A percentile compares a stretch with the other conserved stretches of the same genome.
phyloP scores from a whole-genome alignment of 2,113 vertebrate species.

The Himantopus leucocephalus region DNA sequence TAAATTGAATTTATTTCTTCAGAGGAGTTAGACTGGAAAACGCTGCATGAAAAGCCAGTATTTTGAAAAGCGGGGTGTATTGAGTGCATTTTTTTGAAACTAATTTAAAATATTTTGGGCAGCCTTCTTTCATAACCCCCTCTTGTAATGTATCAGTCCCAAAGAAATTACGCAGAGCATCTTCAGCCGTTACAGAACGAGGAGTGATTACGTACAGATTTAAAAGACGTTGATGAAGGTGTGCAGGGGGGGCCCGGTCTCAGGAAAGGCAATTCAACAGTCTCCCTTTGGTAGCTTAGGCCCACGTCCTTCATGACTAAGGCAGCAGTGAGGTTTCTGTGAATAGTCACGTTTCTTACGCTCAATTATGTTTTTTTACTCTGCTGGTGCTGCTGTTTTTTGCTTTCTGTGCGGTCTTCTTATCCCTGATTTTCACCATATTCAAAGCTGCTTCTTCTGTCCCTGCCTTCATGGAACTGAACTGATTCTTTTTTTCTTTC shows the following conservation, averaged over 20 bases:
- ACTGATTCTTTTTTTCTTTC: not conserved
- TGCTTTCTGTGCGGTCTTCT: not conserved
- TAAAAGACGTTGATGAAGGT: not conserved
- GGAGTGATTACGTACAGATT: not conserved
- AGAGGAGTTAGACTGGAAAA: constrained; percentile 10
- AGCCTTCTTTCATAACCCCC: not conserved
- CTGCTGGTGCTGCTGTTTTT: not conserved
- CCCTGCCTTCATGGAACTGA: not conserved
- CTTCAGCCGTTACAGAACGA: not conserved
- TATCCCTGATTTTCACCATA: not conserved
- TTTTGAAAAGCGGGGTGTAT: not conserved
- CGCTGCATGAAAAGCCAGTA: not conserved
- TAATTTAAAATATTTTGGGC: not conserved
- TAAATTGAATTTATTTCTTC: constrained; percentile 57
- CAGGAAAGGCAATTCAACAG: not conserved
- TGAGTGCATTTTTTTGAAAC: not conserved
- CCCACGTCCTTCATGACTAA: not conserved
- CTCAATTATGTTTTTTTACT: not conserved
- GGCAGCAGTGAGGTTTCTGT: not conserved
- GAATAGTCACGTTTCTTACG: not conserved
- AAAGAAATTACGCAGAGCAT: not conserved
- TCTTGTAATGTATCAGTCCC: not conserved
- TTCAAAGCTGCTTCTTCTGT: not conserved
- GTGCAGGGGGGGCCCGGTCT: not conserved
- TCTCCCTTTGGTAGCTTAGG: not conserved